These are phyloP conservation scores for Vollenhovia emeryi DNA, from an alignment of 1,140 invertebrate genomes.

Conservation along the genomic window DNA sequence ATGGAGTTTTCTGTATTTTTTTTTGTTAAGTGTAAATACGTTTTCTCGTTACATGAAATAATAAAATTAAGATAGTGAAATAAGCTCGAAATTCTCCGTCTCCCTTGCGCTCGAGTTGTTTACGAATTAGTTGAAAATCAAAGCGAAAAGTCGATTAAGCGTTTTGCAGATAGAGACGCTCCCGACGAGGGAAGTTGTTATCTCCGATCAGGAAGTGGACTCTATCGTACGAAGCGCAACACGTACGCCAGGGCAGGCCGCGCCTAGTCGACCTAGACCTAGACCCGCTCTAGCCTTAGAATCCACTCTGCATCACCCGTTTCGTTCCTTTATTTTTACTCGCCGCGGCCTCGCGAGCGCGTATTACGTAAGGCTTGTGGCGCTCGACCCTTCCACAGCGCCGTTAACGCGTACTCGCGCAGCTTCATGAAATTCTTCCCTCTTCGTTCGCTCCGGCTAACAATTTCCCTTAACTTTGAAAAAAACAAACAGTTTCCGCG, in stretches of 20 bases:
- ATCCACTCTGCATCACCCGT: conserved; percentile 67
- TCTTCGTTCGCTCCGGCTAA: too few relatives aligned
- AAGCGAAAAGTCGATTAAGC: neutral
- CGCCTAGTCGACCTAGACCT: conserved; percentile 81
- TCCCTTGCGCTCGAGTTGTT: neutral
- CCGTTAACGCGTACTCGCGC: neutral
- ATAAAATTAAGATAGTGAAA: neutral
- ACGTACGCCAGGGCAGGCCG: conserved; percentile 38
- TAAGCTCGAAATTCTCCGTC: neutral
- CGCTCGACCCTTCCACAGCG: conserved; percentile 31
- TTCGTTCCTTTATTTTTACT: conserved; percentile 76
- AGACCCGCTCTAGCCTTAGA: conserved; percentile 74
- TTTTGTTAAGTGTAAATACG: neutral
- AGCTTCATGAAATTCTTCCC: neutral
- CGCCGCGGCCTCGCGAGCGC: conserved; percentile 63
- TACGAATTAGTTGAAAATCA: neutral
- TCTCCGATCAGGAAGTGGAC: conserved; percentile 36
- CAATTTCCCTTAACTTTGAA: neutral
- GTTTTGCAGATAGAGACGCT: neutral
- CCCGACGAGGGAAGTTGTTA: conserved; percentile 32
- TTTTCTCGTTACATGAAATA: neutral
- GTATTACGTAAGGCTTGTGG: conserved; percentile 57
- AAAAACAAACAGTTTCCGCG: neutral
- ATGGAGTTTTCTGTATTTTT: too few relatives aligned
- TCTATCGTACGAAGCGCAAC: conserved; percentile 46